Evolutionary conservation across 2,888 invertebrate genomes (phyloP), one percentile per base, ranked within the genome.

Genomic region (Temnothorax ravouxi): DNA sequence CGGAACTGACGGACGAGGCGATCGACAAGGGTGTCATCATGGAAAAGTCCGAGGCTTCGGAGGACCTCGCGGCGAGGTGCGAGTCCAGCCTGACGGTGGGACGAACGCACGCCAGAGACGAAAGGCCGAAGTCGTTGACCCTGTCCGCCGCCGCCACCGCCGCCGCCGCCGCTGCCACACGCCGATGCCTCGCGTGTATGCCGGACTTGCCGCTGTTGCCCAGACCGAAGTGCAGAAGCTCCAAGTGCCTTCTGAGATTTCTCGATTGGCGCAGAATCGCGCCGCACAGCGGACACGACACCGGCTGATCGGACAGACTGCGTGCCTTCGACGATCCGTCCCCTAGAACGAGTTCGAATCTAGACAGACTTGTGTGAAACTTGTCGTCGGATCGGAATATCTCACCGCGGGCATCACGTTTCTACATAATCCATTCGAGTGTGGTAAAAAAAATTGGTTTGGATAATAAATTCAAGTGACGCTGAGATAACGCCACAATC

Each of bases 281-380:
- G 87, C 96, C 96, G 89, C 96, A 96, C 85, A 96, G 94, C 59
- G 96, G 96, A 93, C 96, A 96, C 47, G 95, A 95, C 44, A 96
- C 96, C 69, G 96, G 96, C 92, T 96, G 96, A 94, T 96, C 96
- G 21, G 96, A 96, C 92, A 96, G 95, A 67, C 96, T 96, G 89
- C 96, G 95, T 84, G 95, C 95, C 88, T 96, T 95, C 44, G 95
- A 95, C 90, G 95, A 95, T 88, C 91, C 91, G 76, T 93, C 93
- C 76, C 91, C 93, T 93, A 85, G 72, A 92, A 92, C 88, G 80
- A 85, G 85, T 86, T 86, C 67, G 29, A 64, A 75, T 71, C 84
- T 83, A 71, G 71, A 83, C 61, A 86, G 8, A 54, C 52, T 72
- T 25, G 66, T 8, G 38, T 38, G 8, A 85, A 71, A 66, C 25